Percentiles rank a stretch among this genome's conserved stretches.
Evolutionary conservation across 2,113 vertebrate genomes (phyloP).

Genomic region (Cromileptes altivelis): DNA sequence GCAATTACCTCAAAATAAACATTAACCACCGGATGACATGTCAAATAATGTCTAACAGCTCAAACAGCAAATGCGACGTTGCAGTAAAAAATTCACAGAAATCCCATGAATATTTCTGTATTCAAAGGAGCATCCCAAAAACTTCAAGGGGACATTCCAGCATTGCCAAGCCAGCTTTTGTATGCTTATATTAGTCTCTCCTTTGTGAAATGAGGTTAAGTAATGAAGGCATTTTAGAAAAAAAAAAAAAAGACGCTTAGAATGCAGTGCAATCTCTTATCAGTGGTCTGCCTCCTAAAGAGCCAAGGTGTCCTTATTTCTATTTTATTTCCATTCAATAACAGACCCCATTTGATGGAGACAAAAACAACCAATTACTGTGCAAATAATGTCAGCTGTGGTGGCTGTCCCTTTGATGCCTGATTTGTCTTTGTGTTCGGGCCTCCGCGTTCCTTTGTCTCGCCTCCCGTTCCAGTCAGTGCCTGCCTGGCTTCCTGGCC

Average conservation of each 20-base stretch:
- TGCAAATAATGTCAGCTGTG: constrained; percentile 54
- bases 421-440: constrained; percentile 58
- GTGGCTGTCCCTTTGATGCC: constrained; percentile 58
- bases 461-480: constrained; percentile 35
- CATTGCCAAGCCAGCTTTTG: constrained; percentile 23
- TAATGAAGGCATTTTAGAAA: constrained; percentile 31
- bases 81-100: constrained; percentile 17
- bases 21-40: constrained; percentile 31
- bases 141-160: constrained; percentile 34
- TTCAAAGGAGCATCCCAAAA: constrained; percentile 53
- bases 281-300: constrained; percentile 47
- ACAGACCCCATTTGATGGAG: constrained; percentile 47
- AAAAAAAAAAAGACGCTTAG: constrained; percentile 37
- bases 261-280: constrained; percentile 51
- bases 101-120: constrained; percentile 16
- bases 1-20: constrained; percentile 53
- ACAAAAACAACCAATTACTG: constrained; percentile 76
- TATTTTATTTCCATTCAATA: constrained; percentile 58
- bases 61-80: background rate
- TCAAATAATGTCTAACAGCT: constrained; percentile 28
- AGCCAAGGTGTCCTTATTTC: constrained; percentile 47
- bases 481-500: constrained; percentile 39
- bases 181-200: constrained; percentile 55
- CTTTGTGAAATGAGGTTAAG: constrained; percentile 58
- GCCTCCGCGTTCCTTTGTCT: constrained; percentile 50